These are phyloP conservation scores for Oscheius onirici DNA, from an alignment of 2,888 invertebrate genomes.

Conservation along the genomic window DNA sequence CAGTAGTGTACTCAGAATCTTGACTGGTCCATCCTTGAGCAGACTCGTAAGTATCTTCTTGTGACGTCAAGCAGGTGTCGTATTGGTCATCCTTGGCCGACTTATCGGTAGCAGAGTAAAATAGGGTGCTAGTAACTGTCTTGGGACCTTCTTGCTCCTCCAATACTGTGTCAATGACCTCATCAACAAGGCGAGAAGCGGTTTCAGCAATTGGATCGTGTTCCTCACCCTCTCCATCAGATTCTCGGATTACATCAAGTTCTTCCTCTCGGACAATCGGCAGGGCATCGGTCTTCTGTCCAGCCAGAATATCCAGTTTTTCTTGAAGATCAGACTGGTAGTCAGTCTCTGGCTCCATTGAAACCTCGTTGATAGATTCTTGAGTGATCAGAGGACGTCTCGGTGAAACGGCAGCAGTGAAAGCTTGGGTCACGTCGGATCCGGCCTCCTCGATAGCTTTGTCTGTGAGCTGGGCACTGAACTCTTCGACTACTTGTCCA, in stretches of 20 bases:
- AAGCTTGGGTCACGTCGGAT: conserved; percentile 8
- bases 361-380: conserved; percentile 55
- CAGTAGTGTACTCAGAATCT: conserved; percentile 60
- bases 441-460: conserved; percentile 50
- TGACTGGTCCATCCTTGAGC: conserved; percentile 57
- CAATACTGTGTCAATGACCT: conserved; percentile 40
- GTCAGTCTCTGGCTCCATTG: conserved; percentile 59
- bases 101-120: conserved; percentile 50
- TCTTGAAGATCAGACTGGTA: conserved; percentile 60
- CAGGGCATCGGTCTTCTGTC: conserved; percentile 33
- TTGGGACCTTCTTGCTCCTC: conserved; percentile 40
- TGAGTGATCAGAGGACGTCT: conserved; percentile 42
- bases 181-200: conserved; percentile 42
- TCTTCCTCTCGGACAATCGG: conserved; percentile 43
- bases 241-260: conserved; percentile 40
- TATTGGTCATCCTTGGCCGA: conserved; percentile 50
- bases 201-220: conserved; percentile 38
- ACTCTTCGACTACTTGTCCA: conserved; percentile 49
- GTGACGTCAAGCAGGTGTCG: conserved; percentile 61
- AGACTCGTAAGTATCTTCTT: conserved; percentile 58
- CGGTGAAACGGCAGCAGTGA: not conserved
- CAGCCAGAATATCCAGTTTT: conserved; percentile 52
- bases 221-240: conserved; percentile 43
- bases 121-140: conserved; percentile 37
- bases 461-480: conserved; percentile 47